Conservation (phyloP, 2,888 invertebrate genomes). For the Ormyrus thymus region DNA sequence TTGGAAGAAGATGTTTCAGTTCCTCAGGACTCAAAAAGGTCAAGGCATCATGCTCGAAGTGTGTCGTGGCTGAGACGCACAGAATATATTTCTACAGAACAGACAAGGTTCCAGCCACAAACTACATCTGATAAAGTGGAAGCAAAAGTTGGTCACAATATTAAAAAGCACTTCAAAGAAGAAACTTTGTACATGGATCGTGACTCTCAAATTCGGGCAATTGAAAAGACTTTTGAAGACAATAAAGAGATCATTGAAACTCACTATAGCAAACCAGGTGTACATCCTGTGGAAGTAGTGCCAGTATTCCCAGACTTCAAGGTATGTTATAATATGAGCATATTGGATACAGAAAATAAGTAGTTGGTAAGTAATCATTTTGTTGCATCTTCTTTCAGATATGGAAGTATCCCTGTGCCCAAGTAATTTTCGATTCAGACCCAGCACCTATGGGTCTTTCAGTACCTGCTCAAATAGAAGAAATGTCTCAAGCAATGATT, state of each 20-base stretch:
- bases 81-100: conserved; percentile 99
- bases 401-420: conserved; percentile 99
- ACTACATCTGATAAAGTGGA: conserved; percentile 96
- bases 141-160: conserved; percentile 98
- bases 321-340: conserved; percentile 65
- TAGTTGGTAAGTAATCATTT: conserved; percentile 74
- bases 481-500: conserved; percentile 99
- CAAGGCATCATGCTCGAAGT: conserved; percentile 95
- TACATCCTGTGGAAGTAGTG: conserved; percentile 91
- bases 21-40: conserved; percentile 91
- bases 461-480: conserved; percentile 92
- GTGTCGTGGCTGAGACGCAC: conserved; percentile 99
- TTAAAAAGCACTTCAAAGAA: conserved; percentile 92
- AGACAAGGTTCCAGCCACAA: conserved; percentile 96
- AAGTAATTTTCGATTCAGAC: conserved; percentile 98
- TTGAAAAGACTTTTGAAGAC: conserved; percentile 97
- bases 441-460: conserved; percentile 94
- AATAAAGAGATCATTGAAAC: conserved; percentile 89
- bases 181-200: conserved; percentile 97
- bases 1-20: conserved; percentile 96
- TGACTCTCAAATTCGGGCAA: conserved; percentile 97
- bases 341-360: no score
- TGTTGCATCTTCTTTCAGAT: no score
- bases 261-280: conserved; percentile 97
- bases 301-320: conserved; percentile 96